Evolutionary conservation across 2,113 vertebrate genomes (phyloP).

Genomic region (Pseudorectes ferrugineus): DNA sequence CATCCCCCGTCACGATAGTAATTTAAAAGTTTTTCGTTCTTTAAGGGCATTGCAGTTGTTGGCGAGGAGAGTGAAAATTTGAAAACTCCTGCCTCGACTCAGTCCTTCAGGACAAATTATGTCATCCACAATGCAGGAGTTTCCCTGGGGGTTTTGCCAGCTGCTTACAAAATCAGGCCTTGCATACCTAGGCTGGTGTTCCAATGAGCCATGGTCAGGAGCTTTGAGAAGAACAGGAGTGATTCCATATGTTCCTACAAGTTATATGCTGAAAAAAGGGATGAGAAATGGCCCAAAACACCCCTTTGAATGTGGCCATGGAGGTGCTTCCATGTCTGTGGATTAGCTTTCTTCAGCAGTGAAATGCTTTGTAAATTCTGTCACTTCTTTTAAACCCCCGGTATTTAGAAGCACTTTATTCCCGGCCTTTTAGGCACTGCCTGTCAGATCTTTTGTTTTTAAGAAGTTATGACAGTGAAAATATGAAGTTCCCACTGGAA

Average conservation of each 20-base stretch:
- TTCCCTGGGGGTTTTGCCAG: background rate
- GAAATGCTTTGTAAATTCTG: background rate
- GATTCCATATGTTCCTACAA: background rate
- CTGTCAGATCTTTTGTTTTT: background rate
- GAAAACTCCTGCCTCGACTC: background rate
- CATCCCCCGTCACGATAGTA: rapidly evolving
- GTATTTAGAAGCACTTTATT: background rate
- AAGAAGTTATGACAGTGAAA: background rate
- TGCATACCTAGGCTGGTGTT: rapidly evolving
- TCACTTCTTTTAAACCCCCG: background rate
- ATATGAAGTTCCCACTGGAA: background rate
- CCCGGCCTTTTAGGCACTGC: background rate
- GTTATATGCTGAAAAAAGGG: background rate
- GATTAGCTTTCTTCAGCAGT: background rate
- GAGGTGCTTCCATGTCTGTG: background rate
- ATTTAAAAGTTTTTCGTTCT: background rate
- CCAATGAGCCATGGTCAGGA: background rate
- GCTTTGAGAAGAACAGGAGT: background rate
- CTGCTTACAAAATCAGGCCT: background rate
- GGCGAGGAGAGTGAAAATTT: background rate
- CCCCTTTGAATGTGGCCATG: rapidly evolving
- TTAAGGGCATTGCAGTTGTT: background rate
- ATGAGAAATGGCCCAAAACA: background rate
- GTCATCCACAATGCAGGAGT: background rate
- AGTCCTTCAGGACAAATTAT: background rate